Base-by-base conservation (phyloP, 2,113 vertebrate genomes). In the Macaca nemestrina region DNA sequence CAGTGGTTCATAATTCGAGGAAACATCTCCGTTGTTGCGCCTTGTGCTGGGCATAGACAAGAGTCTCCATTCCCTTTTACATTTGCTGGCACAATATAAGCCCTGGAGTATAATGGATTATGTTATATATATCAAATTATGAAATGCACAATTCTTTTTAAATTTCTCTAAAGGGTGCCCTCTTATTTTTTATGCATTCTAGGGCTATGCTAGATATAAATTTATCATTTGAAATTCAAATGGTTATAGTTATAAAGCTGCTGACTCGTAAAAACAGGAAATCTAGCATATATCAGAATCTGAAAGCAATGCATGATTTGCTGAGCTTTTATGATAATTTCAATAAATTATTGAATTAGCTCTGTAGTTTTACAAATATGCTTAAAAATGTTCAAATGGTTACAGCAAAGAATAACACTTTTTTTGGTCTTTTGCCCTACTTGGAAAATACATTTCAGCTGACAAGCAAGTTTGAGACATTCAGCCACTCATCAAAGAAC, bases 201-300 rank as follows among this genome's bases (percentile, higher is more conserved):
- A 98, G 98, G 98, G 96, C 95, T 98, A 98, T 97, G 98, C 99
- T 98, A 98, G 98, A 99, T 98, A 98, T 99, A 99, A 98, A 99
- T 99, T 99, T 99, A 99, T 99, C 98, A 99, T 99, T 99, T 99
- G 99, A 99, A 99, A 99, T 99, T 99, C 99, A 99, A 99, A 99
- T 99, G 98, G 97, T 98, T 98, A 98, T 98, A 96, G 98, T 99
- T 98, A 98, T 94, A 99, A 99, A 99, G 97, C 98, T 99, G 99
- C 99, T 99, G 99, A 99, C 99, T 99, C 98, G 98, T 99, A 99
- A 98, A 98, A 99, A 98, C 96, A 98, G 97, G 99, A 98, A 99
- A 98, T 94, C 68, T 96, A 97, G 98, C 81, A 93, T 92, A 97
- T 97, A 98, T 95, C 81, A 97, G 90, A 79, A 98, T 96, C 94